These are phyloP conservation scores for Drosophila pseudotalamancana DNA, from an alignment of 2,888 invertebrate species.

Conservation along the genomic window DNA sequence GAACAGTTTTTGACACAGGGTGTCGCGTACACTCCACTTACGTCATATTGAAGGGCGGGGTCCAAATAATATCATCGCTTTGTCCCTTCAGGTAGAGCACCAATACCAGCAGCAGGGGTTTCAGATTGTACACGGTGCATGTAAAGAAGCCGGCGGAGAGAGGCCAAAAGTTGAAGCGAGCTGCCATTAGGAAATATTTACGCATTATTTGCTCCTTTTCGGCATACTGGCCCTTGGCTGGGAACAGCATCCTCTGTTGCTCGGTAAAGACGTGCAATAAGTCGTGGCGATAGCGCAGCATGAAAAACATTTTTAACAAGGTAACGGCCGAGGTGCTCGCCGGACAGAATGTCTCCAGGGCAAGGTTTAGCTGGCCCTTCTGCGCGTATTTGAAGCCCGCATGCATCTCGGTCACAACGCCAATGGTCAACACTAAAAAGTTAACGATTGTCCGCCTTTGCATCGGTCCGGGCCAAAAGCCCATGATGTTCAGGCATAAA, in stretches of 20 bases:
- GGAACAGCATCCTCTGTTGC: constrained; percentile 48
- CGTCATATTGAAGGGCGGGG: constrained; percentile 79
- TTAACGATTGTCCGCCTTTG: constrained; percentile 38
- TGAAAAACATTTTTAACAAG: constrained; percentile 71
- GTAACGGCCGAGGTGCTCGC: constrained; percentile 78
- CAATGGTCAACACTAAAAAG: constrained; percentile 64
- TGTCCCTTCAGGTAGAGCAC: constrained; percentile 45
- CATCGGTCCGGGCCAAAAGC: constrained; percentile 63
- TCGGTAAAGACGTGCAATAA: constrained; percentile 49
- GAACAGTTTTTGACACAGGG: not conserved
- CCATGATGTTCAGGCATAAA: constrained; percentile 63
- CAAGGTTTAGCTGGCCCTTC: constrained; percentile 41
- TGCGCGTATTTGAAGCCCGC: constrained; percentile 50
- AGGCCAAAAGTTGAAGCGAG: constrained; percentile 73
- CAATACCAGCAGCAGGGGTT: constrained; percentile 60
- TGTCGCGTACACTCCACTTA: constrained; percentile 34
- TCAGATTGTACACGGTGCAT: constrained; percentile 64
- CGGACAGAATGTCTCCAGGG: constrained; percentile 76
- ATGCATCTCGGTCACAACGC: constrained; percentile 73
- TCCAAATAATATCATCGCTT: constrained; percentile 51
- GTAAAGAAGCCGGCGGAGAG: constrained; percentile 72
- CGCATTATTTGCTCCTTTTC: constrained; percentile 37
- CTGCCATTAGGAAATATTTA: constrained; percentile 48
- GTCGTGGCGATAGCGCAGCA: constrained; percentile 61
- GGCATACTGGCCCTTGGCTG: rapidly evolving